A percentile compares a stretch with the other conserved stretches of the same genome.
Conservation (phyloP, 2,797 vertebrate genomes). For the Petrocephalus sullivani region DNA sequence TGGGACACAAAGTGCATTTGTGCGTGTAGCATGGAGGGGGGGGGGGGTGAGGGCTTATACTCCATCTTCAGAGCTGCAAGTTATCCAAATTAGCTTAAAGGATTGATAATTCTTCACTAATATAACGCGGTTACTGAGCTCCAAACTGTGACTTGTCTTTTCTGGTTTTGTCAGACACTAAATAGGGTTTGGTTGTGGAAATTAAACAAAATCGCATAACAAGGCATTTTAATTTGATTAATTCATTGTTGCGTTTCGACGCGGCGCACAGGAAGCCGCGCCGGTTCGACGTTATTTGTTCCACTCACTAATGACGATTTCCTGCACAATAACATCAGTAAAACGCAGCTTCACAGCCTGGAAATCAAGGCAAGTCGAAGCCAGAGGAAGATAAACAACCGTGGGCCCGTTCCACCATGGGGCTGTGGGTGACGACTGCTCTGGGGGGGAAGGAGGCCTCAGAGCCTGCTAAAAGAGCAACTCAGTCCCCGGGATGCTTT, state of each 20-base stretch:
- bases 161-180: conserved; percentile 69
- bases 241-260: conserved; percentile 78
- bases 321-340: conserved; percentile 72
- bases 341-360: conserved; percentile 69
- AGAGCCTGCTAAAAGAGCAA: neutral
- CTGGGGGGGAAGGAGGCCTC: conserved; percentile 39
- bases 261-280: conserved; percentile 67
- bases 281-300: conserved; percentile 77
- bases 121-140: conserved; percentile 75
- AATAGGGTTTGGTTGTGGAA: conserved; percentile 75
- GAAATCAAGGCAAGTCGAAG: conserved; percentile 66
- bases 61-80: conserved; percentile 65
- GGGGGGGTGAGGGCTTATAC: conserved; percentile 60
- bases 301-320: conserved; percentile 79
- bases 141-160: conserved; percentile 70
- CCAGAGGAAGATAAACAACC: conserved; percentile 67
- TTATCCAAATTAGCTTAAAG: conserved; percentile 82
- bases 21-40: conserved; percentile 57
- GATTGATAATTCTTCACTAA: conserved; percentile 78
- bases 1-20: conserved; percentile 69
- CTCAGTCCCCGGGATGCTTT: neutral
- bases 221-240: conserved; percentile 82
- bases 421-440: conserved; percentile 51
- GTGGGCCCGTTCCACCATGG: conserved; percentile 59
- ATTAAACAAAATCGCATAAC: conserved; percentile 78